Evolutionary conservation across 2,888 invertebrate species (phyloP).

Genomic region (Metellina segmentata): DNA sequence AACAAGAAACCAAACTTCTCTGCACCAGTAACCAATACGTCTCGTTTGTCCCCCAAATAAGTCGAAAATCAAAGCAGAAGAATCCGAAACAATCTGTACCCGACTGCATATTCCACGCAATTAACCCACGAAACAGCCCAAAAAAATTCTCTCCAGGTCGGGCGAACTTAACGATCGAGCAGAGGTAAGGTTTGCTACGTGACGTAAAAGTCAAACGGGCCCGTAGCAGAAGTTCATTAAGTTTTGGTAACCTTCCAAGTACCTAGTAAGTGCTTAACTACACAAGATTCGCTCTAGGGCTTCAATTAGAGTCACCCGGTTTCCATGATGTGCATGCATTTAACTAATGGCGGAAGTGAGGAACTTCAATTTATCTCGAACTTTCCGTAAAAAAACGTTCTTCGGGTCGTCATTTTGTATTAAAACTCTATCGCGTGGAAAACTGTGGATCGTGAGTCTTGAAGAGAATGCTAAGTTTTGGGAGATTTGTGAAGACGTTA

Average conservation of each 20-base stretch:
- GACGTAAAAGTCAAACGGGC: background rate
- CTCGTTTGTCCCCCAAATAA: too few species aligned
- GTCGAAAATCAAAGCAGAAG: too few species aligned
- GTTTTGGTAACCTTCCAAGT: constrained; percentile 29
- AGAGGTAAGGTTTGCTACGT: background rate
- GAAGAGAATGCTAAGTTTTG: background rate
- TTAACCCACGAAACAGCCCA: background rate
- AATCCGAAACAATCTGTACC: too few species aligned
- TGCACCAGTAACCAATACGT: too few species aligned
- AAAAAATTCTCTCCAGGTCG: background rate
- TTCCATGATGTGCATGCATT: constrained; percentile 12
- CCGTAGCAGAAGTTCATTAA: constrained; percentile 11
- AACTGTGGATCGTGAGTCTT: background rate
- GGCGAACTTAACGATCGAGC: constrained; percentile 1
- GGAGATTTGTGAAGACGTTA: background rate
- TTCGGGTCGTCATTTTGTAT: background rate
- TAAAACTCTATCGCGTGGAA: background rate
- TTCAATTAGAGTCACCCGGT: constrained; percentile 12
- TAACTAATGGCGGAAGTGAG: constrained; percentile 5
- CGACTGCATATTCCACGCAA: background rate
- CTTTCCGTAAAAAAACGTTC: background rate
- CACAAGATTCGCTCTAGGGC: background rate
- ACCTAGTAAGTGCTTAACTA: constrained; percentile 20
- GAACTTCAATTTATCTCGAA: constrained; percentile 27
- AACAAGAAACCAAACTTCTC: too few species aligned